Base-by-base conservation (phyloP, 2,888 invertebrate genomes). In the Drosophila barbarae region DNA sequence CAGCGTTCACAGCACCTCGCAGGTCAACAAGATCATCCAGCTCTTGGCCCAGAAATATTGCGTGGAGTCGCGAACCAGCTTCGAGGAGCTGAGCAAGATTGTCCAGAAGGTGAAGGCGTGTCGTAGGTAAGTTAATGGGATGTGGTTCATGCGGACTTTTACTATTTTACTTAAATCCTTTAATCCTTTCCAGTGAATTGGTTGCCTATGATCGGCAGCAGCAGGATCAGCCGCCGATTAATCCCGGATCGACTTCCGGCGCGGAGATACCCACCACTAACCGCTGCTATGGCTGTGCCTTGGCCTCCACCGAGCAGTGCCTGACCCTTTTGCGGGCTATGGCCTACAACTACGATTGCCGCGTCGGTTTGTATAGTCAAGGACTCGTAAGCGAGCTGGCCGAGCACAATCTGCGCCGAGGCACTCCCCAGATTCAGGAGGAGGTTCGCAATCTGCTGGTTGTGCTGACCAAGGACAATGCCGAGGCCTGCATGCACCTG, bases 11-110 rank as follows among this genome's bases (percentile, higher is more conserved):
- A 88, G 87, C 69, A 88, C 89, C 5, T 92, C 92, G 30, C 94
- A 95, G 88, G 96, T 98, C 42, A 98, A 98, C 90, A 94, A 95
- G 87, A 95, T 96, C 52, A 98, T 98, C 80, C 98, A 98, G 88
- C 93, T 96, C 74, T 91, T 98, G 39, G 98, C 98, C 3, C 97
- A 97, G 88, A 96, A 96, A 87, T 98, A 98, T 90, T 97, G 98
- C 88, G 95, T 94, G 47, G 98, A 99, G 84, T 98, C 98, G 87
- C 96, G 96, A 88, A 94, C 94, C 6, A 95, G 97, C 8, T 98
- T 98, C 88, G 98, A 98, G 86, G 98, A 98, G 87, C 92, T 99
- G 2, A 97, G 95, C 86, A 95, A 95, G 90, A 94, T 95, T 71
- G 95, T 95, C 75, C 95, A 97, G 91, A 94, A 96, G 87, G 97